phyloP scores from a whole-genome alignment of 2,113 vertebrate species.

The Ammodytes marinus region DNA sequence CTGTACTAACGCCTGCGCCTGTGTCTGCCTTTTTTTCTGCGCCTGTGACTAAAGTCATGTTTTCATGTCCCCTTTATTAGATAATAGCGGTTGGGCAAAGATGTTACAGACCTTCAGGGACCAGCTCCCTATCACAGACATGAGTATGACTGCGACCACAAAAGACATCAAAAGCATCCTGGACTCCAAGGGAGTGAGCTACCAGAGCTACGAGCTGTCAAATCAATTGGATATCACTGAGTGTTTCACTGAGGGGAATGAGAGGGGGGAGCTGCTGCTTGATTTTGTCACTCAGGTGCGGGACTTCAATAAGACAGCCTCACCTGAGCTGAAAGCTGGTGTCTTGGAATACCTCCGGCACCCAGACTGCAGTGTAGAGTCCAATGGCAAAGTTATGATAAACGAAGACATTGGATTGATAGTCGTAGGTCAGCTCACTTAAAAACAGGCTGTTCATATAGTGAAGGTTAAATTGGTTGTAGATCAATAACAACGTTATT shows the following conservation, averaged over 20 bases:
- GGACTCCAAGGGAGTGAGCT: slow-evolving; percentile 83
- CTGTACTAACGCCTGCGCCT: no score
- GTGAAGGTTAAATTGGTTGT: no score
- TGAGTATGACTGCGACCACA: slow-evolving; percentile 85
- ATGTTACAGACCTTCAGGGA: slow-evolving; percentile 85
- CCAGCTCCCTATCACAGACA: slow-evolving; percentile 79
- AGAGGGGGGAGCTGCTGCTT: slow-evolving; percentile 89
- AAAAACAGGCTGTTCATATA: slow-evolving; percentile 5
- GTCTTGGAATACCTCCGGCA: slow-evolving; percentile 86
- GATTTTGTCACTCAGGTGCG: slow-evolving; percentile 93
- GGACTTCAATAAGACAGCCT: slow-evolving; percentile 88
- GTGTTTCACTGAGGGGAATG: slow-evolving; percentile 89
- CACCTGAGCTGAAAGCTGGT: slow-evolving; percentile 86
- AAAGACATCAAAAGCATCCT: slow-evolving; percentile 85
- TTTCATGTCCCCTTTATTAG: slow-evolving; percentile 67
- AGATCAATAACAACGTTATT: no score
- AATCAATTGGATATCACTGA: slow-evolving; percentile 92
- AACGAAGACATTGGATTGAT: slow-evolving; percentile 88
- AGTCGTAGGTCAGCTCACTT: slow-evolving; percentile 79
- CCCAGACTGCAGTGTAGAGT: slow-evolving; percentile 82
- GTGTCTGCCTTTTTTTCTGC: no score
- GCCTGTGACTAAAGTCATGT: no score
- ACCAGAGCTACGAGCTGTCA: slow-evolving; percentile 83
- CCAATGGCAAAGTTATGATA: slow-evolving; percentile 89
- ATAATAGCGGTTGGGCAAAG: slow-evolving; percentile 86